These are phyloP conservation scores for Aphelocoma californica DNA, from an alignment of 2,797 vertebrate genomes.

Conservation along the genomic window DNA sequence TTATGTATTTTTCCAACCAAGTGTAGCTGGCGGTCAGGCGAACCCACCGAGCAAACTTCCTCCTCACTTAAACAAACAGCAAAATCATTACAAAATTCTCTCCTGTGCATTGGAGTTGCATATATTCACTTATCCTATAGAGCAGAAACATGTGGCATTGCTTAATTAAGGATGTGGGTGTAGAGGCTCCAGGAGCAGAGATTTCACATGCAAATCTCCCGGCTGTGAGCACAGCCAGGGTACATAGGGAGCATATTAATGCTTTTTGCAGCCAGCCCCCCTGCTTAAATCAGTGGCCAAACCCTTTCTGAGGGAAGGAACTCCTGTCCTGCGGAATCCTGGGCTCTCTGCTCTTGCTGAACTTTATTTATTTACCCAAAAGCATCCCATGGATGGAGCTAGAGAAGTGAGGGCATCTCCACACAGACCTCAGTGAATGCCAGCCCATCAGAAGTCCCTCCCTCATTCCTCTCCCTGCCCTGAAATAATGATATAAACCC, in stretches of 20 bases:
- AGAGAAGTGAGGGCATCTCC: background rate
- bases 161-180: constrained; percentile 47
- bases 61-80: constrained; percentile 39
- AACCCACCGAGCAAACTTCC: background rate
- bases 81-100: background rate
- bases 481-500: background rate
- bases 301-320: background rate
- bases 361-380: background rate
- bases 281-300: background rate
- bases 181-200: constrained; percentile 20
- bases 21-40: background rate
- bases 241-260: constrained; percentile 15
- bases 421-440: accelerated
- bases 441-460: background rate
- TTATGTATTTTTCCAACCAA: background rate
- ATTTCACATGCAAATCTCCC: constrained; percentile 21
- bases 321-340: background rate
- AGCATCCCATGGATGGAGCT: background rate
- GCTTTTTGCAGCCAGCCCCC: background rate
- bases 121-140: background rate
- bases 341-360: background rate
- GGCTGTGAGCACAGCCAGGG: background rate
- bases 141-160: background rate
- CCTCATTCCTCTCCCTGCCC: background rate
- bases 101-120: constrained; percentile 27